Evolutionary conservation across 2,888 invertebrate species (phyloP), one percentile per base, ranked within the genome.

Genomic region (Thera britannica): DNA sequence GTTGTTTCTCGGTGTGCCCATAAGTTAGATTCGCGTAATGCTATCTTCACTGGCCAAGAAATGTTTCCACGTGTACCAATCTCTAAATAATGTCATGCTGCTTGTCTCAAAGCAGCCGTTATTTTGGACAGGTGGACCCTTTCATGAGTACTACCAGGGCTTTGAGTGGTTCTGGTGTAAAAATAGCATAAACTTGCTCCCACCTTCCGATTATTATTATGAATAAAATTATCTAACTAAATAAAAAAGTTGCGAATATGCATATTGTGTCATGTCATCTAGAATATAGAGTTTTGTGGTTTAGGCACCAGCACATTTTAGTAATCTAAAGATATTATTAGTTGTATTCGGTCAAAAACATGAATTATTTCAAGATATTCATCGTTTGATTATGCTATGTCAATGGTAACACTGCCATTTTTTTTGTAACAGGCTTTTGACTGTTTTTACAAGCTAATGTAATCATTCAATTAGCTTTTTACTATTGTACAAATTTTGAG

Each of bases 381-480:
- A 60, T 8, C 6, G 60, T 23, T 52, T 5, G 23, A 49, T 51
- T 36, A 49, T 41, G 49, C 1, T 38, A 6, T 12, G 49, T 52
- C 46, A 35, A 46, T 9, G 35, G 41, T 44, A 51, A 41, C 8
- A 49, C 3, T 36, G 49, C 23, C 2, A 49, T n/a, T 51, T 38
- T 36, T 23, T 38, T 41, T 34, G 9, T 49, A 12, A 6, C 7
- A 48, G 0, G 52, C 5, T 38, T 54, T 58, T 67, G 67, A 49
- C 63, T 67, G 58, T 52, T 35, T 57, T 35, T 35, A 51, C 51
- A 34, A 46, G 44, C 44, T 46, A 9, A 2, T 46, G 44, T 8
- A 2, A 34, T 52, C 7, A 2, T 52, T 52, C 7, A 52, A 52
- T 58, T 59, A 52, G 38, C 54, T 64, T n/a, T 57, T 23, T 23